Evolutionary conservation across 2,113 vertebrate genomes (phyloP).

Genomic region (Sarotherodon lohbergeri): DNA sequence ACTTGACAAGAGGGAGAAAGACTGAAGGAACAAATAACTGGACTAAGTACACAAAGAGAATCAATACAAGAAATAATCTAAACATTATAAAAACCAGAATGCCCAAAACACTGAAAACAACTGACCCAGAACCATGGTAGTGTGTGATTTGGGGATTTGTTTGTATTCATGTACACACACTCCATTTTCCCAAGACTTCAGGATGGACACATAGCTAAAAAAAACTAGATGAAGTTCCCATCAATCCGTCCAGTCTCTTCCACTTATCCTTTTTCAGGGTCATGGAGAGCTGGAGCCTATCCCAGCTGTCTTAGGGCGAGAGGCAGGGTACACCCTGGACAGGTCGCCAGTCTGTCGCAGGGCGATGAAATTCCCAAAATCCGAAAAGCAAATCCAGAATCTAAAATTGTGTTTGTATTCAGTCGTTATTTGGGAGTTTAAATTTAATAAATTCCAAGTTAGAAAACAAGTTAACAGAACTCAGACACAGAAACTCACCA

Average conservation of each 20-base stretch:
- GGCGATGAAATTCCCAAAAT: not conserved
- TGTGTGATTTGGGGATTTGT: not conserved
- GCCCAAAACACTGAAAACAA: not conserved
- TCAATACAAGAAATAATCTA: fast-evolving
- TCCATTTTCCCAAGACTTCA: not conserved
- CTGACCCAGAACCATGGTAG: not conserved
- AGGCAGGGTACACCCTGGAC: fast-evolving
- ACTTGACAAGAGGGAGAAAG: not conserved
- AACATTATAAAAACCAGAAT: not conserved
- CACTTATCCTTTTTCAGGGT: not conserved
- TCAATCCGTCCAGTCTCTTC: fast-evolving
- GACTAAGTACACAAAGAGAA: fast-evolving
- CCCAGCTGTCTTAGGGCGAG: not conserved
- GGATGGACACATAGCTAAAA: fast-evolving
- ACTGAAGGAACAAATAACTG: not conserved
- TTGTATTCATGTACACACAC: not conserved
- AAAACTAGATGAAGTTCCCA: not conserved
- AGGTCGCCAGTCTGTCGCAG: not conserved
- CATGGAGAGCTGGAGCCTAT: not conserved
- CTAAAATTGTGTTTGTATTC: not conserved
- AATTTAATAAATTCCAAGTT: not conserved
- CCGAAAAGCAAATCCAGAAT: not conserved
- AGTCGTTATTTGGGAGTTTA: not conserved
- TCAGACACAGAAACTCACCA: not conserved
- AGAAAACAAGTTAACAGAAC: not conserved